Conservation (phyloP, 2,888 invertebrate species). For the Caenorhabditis sp. region DNA sequence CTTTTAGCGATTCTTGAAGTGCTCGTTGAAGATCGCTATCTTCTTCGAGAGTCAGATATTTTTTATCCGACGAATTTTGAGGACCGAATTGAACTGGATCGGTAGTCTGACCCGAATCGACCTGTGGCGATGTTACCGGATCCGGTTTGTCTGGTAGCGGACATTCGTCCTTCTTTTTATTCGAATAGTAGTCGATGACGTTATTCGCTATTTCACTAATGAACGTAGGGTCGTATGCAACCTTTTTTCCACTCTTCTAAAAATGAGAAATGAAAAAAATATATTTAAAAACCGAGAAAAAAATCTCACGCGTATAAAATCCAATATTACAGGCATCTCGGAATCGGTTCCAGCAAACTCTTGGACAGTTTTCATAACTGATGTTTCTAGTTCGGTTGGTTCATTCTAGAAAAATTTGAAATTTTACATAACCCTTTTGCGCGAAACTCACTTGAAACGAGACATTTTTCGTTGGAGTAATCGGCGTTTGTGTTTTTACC, state of each 20-base stretch:
- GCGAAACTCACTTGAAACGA: constrained; percentile 2
- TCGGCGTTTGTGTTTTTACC: background rate
- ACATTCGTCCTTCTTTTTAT: no score
- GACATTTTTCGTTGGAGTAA: constrained; percentile 7
- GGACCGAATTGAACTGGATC: background rate
- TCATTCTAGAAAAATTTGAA: background rate
- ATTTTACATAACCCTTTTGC: background rate
- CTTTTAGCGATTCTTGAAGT: background rate
- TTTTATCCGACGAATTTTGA: background rate
- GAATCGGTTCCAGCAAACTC: background rate
- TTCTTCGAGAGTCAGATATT: background rate
- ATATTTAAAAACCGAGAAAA: background rate
- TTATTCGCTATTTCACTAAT: no score
- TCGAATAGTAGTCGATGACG: no score
- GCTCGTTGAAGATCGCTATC: constrained; percentile 6
- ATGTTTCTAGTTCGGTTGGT: background rate
- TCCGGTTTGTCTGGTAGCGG: background rate
- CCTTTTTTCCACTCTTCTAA: no score
- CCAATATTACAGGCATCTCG: background rate
- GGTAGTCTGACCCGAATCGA: background rate
- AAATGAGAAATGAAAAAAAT: no score
- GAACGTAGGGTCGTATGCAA: no score
- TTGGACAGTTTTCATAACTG: background rate
- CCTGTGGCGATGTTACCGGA: background rate
- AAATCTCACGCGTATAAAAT: constrained; percentile 6